Conservation (phyloP, 2,113 vertebrate genomes). For the Cheilinus undulatus region DNA sequence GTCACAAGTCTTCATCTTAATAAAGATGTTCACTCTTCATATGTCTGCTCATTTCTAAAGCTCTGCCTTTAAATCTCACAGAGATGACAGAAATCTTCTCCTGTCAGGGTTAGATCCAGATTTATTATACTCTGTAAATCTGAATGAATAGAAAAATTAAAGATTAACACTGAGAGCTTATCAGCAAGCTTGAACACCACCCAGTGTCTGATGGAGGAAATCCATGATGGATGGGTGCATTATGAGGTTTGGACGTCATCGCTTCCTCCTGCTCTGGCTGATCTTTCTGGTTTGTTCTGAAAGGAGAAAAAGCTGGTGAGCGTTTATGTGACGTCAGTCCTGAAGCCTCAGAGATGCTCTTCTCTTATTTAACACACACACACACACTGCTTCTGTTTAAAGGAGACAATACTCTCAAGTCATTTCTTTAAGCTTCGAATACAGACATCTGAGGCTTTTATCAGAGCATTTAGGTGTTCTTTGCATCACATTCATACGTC, state of each 20-base stretch:
- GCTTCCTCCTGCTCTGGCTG: neutral
- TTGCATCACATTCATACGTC: too few relatives aligned
- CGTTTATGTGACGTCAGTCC: neutral
- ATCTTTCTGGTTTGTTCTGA: neutral
- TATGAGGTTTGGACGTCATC: neutral
- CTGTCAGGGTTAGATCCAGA: too few relatives aligned
- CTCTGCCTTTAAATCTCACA: neutral
- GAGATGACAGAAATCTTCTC: too few relatives aligned
- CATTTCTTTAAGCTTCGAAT: neutral
- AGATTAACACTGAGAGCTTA: neutral
- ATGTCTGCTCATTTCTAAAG: neutral
- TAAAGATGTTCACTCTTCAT: constrained; percentile 17
- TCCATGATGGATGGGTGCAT: neutral
- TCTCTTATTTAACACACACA: neutral
- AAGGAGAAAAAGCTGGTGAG: neutral
- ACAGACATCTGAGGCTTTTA: too few relatives aligned
- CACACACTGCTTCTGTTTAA: neutral
- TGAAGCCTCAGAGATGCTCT: neutral
- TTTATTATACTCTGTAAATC: too few relatives aligned
- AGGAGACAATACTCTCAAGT: neutral
- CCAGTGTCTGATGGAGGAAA: neutral
- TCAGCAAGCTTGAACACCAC: neutral
- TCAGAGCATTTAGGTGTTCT: too few relatives aligned
- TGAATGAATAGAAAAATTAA: too few relatives aligned
- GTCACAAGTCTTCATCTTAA: constrained; percentile 8